phyloP scores from a whole-genome alignment of 2,113 vertebrate genomes.

The Egretta garzetta region DNA sequence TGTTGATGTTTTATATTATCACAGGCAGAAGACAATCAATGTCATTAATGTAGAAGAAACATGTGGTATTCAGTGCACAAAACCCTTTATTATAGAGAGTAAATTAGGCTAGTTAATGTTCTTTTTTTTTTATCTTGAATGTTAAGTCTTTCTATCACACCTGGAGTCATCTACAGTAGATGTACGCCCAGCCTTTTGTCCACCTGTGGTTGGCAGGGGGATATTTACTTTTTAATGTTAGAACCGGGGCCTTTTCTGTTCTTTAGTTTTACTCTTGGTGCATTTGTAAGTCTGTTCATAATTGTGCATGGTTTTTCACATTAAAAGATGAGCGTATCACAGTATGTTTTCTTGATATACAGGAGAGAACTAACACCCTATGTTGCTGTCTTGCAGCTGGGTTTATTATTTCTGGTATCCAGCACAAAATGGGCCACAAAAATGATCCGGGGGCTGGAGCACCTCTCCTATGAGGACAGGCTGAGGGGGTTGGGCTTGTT shows the following conservation, averaged over 20 bases:
- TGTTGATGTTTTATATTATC: background rate
- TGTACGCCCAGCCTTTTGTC: background rate
- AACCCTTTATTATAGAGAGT: background rate
- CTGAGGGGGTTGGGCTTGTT: too few species aligned
- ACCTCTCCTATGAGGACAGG: too few species aligned
- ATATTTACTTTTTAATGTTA: background rate
- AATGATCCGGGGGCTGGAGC: too few species aligned
- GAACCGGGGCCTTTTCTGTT: background rate
- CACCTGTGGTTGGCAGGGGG: background rate
- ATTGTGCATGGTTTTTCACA: background rate
- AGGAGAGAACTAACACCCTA: background rate
- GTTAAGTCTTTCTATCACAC: background rate
- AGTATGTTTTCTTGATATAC: background rate
- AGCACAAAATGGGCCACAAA: too few species aligned
- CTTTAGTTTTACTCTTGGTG: background rate
- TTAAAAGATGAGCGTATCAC: background rate
- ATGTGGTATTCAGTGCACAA: background rate
- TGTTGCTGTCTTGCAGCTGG: background rate
- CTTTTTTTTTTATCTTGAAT: background rate
- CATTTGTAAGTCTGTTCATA: background rate
- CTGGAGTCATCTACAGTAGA: background rate
- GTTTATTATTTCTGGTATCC: slow-evolving; percentile 25
- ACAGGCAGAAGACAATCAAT: background rate
- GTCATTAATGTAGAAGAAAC: background rate
- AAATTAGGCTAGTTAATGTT: background rate